Percentiles rank a stretch among this genome's conserved stretches.
phyloP scores from a whole-genome alignment of 2,797 vertebrate genomes.

The Ciconia nigra region DNA sequence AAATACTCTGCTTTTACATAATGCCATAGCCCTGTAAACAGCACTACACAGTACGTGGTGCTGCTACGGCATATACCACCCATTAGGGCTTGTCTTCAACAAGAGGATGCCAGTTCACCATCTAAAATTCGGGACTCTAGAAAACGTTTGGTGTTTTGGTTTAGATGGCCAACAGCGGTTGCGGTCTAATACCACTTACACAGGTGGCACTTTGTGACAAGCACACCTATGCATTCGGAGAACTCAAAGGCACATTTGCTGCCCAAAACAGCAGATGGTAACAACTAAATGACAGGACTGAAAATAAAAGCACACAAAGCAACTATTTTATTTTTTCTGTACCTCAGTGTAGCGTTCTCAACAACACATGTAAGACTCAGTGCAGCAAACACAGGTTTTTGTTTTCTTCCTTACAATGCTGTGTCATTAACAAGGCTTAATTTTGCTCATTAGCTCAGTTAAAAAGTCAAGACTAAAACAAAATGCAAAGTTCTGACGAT shows the following conservation, averaged over 20 bases:
- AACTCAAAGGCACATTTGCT: neutral
- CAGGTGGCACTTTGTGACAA: neutral
- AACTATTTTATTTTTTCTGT: neutral
- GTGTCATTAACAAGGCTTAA: neutral
- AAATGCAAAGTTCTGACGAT: neutral
- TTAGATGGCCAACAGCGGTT: neutral
- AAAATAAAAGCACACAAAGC: neutral
- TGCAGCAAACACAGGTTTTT: neutral
- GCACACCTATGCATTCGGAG: neutral
- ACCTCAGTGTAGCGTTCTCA: neutral
- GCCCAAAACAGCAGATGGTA: neutral
- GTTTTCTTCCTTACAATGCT: neutral
- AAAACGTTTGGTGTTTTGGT: neutral
- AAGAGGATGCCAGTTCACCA: neutral
- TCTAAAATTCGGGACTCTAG: neutral
- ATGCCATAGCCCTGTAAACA: neutral
- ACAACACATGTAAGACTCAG: neutral
- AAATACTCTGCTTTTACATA: neutral
- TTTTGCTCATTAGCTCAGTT: neutral
- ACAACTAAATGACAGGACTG: neutral
- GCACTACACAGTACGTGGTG: fast-evolving
- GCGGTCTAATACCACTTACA: neutral
- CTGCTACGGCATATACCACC: neutral
- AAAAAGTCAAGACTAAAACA: neutral
- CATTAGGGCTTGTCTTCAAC: neutral